Evolutionary conservation across 2,797 vertebrate species (phyloP).

Genomic region (Poeciliopsis paucimaculata): DNA sequence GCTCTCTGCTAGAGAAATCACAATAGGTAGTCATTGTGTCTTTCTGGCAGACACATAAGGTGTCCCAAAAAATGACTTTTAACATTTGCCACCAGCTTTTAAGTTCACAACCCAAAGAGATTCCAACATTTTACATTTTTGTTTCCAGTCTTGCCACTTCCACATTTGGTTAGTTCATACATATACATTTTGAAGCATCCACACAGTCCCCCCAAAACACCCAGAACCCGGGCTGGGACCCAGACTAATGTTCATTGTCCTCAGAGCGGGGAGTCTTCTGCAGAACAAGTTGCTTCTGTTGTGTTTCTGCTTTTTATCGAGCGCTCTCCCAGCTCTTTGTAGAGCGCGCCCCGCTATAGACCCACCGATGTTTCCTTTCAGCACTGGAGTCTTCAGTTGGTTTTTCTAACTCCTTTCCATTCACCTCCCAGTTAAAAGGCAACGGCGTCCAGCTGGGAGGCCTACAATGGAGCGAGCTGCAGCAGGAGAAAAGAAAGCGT

Average conservation of each 20-base stretch:
- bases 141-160: not conserved
- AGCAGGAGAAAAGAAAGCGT: constrained; percentile 27
- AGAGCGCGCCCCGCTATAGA: constrained; percentile 40
- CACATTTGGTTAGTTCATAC: not conserved
- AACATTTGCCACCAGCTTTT: not conserved
- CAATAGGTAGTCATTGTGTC: not conserved
- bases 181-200: not conserved
- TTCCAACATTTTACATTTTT: not conserved
- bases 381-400: constrained; percentile 65
- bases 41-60: not conserved
- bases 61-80: not conserved
- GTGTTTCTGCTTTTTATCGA: constrained; percentile 59
- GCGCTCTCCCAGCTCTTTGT: constrained; percentile 63
- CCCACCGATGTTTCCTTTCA: constrained; percentile 66
- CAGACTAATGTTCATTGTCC: constrained; percentile 63
- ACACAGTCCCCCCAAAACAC: not conserved
- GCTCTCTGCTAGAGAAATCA: not conserved
- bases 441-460: constrained; percentile 58
- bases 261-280: constrained; percentile 51
- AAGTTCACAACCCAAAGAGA: not conserved
- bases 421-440: constrained; percentile 81
- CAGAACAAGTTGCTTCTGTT: constrained; percentile 70
- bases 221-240: constrained; percentile 21
- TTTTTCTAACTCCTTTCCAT: constrained; percentile 78
- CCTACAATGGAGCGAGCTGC: constrained; percentile 55